Evolutionary conservation across 2,797 vertebrate species (phyloP).

Genomic region (Poeciliopsis turneri): DNA sequence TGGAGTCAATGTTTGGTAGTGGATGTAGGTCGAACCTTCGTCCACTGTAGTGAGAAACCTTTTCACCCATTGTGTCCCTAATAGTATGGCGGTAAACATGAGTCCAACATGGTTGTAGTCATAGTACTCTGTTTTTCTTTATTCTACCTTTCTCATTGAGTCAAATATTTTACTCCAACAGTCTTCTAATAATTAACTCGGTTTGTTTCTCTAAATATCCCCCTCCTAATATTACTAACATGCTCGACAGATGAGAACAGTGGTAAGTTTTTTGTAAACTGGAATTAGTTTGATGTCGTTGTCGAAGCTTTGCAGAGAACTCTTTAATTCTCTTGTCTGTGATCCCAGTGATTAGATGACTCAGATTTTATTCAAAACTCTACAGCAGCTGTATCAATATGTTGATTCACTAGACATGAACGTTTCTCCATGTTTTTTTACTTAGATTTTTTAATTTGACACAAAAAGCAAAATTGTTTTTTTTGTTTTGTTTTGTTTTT

Average conservation of each 20-base stretch:
- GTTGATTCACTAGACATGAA: neutral
- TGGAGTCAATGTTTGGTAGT: neutral
- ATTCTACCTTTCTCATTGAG: too few species aligned
- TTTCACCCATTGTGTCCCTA: slow-evolving; percentile 1
- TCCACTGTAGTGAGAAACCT: neutral
- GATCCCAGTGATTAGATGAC: neutral
- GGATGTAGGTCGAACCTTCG: neutral
- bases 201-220: slow-evolving; percentile 23
- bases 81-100: neutral
- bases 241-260: slow-evolving; percentile 65
- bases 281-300: neutral
- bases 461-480: neutral
- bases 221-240: slow-evolving; percentile 1
- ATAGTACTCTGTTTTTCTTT: neutral
- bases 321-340: neutral
- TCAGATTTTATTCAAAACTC: neutral
- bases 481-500: neutral
- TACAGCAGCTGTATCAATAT: neutral
- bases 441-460: neutral
- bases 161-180: neutral
- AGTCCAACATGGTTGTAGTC: neutral
- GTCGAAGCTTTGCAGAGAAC: neutral
- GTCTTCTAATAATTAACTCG: slow-evolving; percentile 16
- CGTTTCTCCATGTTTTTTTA: neutral
- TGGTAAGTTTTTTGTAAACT: slow-evolving; percentile 67